phyloP scores from a whole-genome alignment of 2,797 vertebrate genomes.

The Simalia tracyae region DNA sequence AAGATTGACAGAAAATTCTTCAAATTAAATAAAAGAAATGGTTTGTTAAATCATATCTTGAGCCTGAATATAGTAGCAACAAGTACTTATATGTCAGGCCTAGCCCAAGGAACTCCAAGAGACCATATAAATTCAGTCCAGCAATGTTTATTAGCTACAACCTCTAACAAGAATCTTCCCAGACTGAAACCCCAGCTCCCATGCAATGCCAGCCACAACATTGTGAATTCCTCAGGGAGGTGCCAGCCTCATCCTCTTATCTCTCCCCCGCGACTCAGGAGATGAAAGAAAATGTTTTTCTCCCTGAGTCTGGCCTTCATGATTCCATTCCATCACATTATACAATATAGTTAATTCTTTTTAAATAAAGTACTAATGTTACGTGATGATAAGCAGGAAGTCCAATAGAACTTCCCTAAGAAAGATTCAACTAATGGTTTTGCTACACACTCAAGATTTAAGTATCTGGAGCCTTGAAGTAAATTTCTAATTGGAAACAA shows the following conservation, averaged over 20 bases:
- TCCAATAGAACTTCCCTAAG: neutral
- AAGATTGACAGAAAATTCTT: constrained; percentile 17
- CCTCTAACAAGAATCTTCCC: too few species aligned
- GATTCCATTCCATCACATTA: neutral
- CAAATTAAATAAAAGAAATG: constrained; percentile 21
- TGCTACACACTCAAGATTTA: neutral
- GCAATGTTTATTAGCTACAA: too few species aligned
- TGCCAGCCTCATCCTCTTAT: too few species aligned
- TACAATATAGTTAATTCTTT: neutral
- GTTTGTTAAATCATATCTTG: constrained; percentile 38
- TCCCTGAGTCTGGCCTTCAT: too few species aligned
- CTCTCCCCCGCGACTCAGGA: too few species aligned
- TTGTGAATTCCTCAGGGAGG: too few species aligned
- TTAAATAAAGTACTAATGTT: neutral
- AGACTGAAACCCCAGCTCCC: too few species aligned
- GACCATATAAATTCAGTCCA: too few species aligned
- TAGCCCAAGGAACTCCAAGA: too few species aligned
- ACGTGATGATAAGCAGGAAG: neutral
- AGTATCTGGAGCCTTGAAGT: neutral
- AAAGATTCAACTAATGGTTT: neutral
- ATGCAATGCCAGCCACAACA: too few species aligned
- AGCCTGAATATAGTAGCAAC: neutral
- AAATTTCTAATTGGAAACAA: neutral
- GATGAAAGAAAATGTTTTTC: too few species aligned
- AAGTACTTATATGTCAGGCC: neutral